These are phyloP conservation scores for Cotesia congregata DNA, from an alignment of 2,888 invertebrate species.

Conservation along the genomic window DNA sequence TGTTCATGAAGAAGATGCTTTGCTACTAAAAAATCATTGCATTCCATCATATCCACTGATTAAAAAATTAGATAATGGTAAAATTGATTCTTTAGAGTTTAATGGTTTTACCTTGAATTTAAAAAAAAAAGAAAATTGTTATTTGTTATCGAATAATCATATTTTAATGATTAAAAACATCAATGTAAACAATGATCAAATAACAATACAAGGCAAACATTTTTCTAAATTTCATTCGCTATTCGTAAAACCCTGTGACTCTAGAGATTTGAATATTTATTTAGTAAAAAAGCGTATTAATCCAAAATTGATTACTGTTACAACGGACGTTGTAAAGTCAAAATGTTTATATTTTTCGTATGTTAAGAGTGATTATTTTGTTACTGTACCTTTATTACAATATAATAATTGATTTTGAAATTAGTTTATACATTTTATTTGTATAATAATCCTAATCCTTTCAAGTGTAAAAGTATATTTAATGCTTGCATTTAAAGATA, in stretches of 20 bases:
- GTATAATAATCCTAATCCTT: neutral
- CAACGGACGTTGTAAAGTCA: neutral
- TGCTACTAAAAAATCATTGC: neutral
- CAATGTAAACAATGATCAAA: neutral
- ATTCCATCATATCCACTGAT: neutral
- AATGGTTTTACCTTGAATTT: constrained; percentile 15
- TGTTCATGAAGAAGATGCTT: constrained; percentile 4
- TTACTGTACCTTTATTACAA: constrained; percentile 15
- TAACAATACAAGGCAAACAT: constrained; percentile 9
- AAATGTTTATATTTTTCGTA: constrained; percentile 16
- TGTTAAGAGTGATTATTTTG: neutral
- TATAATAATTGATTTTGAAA: constrained; percentile 6
- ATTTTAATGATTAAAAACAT: constrained; percentile 11
- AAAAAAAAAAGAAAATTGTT: constrained; percentile 19
- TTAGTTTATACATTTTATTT: neutral
- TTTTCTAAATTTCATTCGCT: constrained; percentile 16
- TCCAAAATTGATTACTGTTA: constrained; percentile 7
- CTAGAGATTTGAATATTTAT: constrained; percentile 17
- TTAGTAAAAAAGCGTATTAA: neutral
- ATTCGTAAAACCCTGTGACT: constrained; percentile 7
- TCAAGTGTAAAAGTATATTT: neutral
- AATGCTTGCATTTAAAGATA: neutral
- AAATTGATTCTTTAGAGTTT: constrained; percentile 2
- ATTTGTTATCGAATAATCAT: neutral
- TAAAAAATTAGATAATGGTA: constrained; percentile 10